Conservation (phyloP, 2,113 vertebrate genomes). For the Perognathus longimembris region DNA sequence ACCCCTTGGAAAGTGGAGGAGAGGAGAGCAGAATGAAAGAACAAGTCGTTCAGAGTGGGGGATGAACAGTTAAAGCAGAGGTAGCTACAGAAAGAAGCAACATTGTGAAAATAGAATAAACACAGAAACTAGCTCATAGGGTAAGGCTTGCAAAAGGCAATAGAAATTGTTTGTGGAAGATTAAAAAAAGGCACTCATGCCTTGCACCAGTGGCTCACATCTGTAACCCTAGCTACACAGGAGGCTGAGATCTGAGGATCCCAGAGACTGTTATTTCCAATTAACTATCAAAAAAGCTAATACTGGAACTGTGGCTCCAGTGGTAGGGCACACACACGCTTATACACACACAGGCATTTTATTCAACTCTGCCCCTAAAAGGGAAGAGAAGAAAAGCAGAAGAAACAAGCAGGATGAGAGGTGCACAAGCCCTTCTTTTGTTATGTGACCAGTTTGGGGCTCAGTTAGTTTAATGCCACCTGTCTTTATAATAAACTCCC, state of each 20-base stretch:
- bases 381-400: not conserved
- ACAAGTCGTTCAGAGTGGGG: not conserved
- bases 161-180: no score
- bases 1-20: not conserved
- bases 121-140: no score
- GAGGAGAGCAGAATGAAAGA: not conserved
- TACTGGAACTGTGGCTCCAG: no score
- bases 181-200: no score
- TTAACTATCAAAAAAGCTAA: no score
- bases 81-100: not conserved
- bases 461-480: not conserved
- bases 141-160: no score
- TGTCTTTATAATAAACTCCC: conserved; percentile 2
- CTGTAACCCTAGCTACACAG: no score
- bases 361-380: not conserved
- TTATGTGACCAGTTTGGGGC: not conserved
- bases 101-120: not conserved
- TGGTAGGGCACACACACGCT: no score
- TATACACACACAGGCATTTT: not conserved
- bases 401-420: not conserved
- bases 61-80: not conserved
- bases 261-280: no score
- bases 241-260: no score
- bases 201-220: no score
- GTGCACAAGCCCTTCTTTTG: not conserved